A percentile compares a stretch with the other conserved stretches of the same genome.
phyloP scores from a whole-genome alignment of 2,888 invertebrate species.

The Diarsia rubi region DNA sequence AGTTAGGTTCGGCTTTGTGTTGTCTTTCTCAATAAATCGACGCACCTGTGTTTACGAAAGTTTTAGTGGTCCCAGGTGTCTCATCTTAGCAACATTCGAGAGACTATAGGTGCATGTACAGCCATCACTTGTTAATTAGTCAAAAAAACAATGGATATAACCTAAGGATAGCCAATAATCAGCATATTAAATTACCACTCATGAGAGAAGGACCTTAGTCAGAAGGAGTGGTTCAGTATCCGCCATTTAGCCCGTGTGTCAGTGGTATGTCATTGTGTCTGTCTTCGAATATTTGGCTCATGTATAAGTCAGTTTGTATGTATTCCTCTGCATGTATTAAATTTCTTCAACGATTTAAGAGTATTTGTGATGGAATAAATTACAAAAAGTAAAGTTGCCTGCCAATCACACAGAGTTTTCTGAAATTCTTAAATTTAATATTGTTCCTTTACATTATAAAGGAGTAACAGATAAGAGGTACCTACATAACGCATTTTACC shows the following conservation, averaged over 20 bases:
- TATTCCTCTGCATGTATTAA: neutral
- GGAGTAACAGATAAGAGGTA: neutral
- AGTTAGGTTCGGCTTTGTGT: neutral
- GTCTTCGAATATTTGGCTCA: no score
- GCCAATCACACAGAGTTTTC: neutral
- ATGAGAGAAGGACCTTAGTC: neutral
- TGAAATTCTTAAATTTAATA: neutral
- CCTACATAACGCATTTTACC: neutral
- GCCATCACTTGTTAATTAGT: neutral
- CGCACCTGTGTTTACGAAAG: constrained; percentile 27
- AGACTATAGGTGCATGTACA: neutral
- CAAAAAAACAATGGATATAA: neutral
- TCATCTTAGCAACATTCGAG: constrained; percentile 1
- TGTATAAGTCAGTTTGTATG: no score
- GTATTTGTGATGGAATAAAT: no score
- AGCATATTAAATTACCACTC: neutral
- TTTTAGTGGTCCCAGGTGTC: constrained; percentile 2
- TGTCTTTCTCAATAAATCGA: constrained; percentile 12
- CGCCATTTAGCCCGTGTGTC: neutral
- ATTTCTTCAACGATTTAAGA: neutral
- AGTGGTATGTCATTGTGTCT: neutral
- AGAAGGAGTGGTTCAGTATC: neutral
- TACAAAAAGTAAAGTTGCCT: neutral
- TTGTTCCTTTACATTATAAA: neutral
- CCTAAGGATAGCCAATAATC: neutral